These are phyloP conservation scores for Octomys mimax DNA, from an alignment of 2,797 vertebrate genomes.

Conservation along the genomic window DNA sequence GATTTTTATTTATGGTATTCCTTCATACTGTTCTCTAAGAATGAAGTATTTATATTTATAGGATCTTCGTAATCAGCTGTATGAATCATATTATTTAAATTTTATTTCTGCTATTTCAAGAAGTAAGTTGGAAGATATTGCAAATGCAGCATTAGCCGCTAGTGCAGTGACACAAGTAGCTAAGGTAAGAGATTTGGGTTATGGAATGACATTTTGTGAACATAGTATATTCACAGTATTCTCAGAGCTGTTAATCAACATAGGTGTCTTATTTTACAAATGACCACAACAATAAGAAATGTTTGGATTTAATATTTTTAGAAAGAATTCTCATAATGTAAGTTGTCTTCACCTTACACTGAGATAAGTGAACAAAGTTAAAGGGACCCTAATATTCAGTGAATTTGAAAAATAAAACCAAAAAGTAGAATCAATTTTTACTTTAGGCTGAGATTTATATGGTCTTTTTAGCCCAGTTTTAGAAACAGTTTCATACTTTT, in stretches of 20 bases:
- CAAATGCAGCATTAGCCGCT: slow-evolving; percentile 96
- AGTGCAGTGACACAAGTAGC: slow-evolving; percentile 96
- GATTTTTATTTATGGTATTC: slow-evolving; percentile 3
- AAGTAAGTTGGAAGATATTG: slow-evolving; percentile 99
- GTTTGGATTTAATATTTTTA: neutral
- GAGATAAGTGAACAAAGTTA: slow-evolving; percentile 18
- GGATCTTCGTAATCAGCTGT: slow-evolving; percentile 98
- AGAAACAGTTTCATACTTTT: slow-evolving; percentile 49
- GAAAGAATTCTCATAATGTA: slow-evolving; percentile 32
- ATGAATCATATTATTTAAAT: slow-evolving; percentile 98
- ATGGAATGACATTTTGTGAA: neutral
- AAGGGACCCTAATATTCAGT: neutral
- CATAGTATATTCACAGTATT: slow-evolving; percentile 24
- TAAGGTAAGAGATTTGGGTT: slow-evolving; percentile 91
- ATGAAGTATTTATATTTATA: slow-evolving; percentile 83
- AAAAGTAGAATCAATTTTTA: slow-evolving; percentile 43
- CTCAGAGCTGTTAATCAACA: neutral
- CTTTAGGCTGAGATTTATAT: slow-evolving; percentile 4
- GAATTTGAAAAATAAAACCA: slow-evolving; percentile 50
- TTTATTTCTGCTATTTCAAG: slow-evolving; percentile 99
- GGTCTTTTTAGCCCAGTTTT: slow-evolving; percentile 14
- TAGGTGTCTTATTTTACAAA: neutral
- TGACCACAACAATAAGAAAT: neutral
- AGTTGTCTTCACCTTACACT: slow-evolving; percentile 46
- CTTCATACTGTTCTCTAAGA: slow-evolving; percentile 44